Evolutionary conservation across 2,113 vertebrate species (phyloP), one percentile per base, ranked within the genome.

Genomic region (Aptenodytes forsteri): DNA sequence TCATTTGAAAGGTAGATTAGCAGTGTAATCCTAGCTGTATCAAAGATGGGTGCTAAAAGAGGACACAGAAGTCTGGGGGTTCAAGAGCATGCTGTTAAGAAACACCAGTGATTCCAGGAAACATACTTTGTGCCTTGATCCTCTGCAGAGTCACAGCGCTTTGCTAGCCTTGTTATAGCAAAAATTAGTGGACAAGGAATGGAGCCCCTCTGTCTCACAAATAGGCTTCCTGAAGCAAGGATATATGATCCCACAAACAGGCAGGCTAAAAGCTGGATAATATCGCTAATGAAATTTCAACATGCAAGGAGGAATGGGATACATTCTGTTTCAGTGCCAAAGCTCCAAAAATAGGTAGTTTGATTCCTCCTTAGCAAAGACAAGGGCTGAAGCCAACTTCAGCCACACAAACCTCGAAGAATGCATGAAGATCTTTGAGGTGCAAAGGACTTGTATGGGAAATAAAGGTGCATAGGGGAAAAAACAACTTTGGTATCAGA

Each of bases 101-200:
- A 91, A 55, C 29, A 83, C 5, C 13, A 90, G 5, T 7, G 30
- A 87, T 27, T 92, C 52, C 70, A 36, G 16, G 18, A 92, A 83
- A 49, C 13, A 55, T 5, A 23, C 23, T 27, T 38, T 23, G 29
- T 59, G 27, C 20, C 21, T 69, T 55, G 27, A 77, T 47, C 13
- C 11, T 72, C 34, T 52, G 34, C 42, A 76, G 38, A 49, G 34
- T 15, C 18, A n/a, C 18, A 70, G 34, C 0, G 0, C 34, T 71
- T 75, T 71, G 21, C 42, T 36, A 54, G 50, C 27, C 46, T 46
- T 34, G 10, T 46, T 8, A 18, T 0, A 58, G 16, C 13, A 62
- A 78, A 78, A 70, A 59, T 8, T 2, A 72, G 29, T 4, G 7
- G 26, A 22, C 32, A 72, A 76, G 2, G 10, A 91, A 70, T 2